Evolutionary conservation across 2,797 vertebrate genomes (phyloP).

Genomic region (Coracias cyanogaster): DNA sequence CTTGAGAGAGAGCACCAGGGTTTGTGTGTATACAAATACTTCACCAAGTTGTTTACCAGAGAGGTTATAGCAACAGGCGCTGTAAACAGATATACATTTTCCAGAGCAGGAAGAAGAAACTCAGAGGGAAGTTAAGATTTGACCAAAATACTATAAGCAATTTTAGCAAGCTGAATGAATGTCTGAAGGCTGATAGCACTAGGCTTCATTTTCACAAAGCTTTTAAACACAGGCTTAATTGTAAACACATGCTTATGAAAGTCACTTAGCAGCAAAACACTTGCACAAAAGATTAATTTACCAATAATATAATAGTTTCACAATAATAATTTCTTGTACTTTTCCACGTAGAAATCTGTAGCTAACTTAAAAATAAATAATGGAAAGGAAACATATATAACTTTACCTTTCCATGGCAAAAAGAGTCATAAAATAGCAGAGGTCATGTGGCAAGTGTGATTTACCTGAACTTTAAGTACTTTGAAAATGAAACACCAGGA

Average conservation of each 20-base stretch:
- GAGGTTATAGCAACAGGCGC: neutral
- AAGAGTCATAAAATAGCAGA: constrained; percentile 40
- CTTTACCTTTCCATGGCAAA: neutral
- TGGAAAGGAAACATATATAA: neutral
- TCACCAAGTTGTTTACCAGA: constrained; percentile 4
- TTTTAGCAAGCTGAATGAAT: neutral
- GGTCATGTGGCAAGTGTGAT: constrained; percentile 57
- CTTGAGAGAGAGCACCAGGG: neutral
- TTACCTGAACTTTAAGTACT: constrained; percentile 66
- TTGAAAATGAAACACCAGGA: constrained; percentile 73
- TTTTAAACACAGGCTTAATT: constrained; percentile 43
- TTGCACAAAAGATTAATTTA: neutral
- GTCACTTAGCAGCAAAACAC: neutral
- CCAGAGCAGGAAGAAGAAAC: constrained; percentile 55
- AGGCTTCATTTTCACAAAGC: neutral
- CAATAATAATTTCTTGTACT: neutral
- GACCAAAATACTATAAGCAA: constrained; percentile 30
- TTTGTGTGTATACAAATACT: neutral
- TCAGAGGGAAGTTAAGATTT: constrained; percentile 27
- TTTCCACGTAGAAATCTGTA: neutral
- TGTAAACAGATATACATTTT: constrained; percentile 34
- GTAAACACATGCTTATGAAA: constrained; percentile 27
- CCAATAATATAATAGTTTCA: neutral
- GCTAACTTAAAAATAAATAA: neutral
- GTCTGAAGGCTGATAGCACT: neutral